Evolutionary conservation across 2,888 invertebrate genomes (phyloP).

Genomic region (Andrena hattorfiana): DNA sequence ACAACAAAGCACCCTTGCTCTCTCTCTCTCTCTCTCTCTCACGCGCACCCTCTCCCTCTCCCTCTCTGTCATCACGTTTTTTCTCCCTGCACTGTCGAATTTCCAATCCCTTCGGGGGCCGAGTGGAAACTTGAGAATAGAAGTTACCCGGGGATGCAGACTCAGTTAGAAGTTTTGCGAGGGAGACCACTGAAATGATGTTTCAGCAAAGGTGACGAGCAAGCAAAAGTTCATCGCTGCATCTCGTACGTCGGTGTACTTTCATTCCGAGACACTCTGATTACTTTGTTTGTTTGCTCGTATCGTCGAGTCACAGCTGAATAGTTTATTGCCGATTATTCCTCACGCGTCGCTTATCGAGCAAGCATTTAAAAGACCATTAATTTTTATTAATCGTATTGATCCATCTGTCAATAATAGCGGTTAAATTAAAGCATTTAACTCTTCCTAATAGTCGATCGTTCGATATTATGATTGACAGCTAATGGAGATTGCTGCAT

Average conservation of each 20-base stretch:
- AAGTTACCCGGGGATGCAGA: constrained; percentile 67
- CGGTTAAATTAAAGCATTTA: neutral
- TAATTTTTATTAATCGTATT: constrained; percentile 2
- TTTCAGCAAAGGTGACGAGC: constrained; percentile 62
- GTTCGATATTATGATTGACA: neutral
- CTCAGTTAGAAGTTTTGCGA: constrained; percentile 70
- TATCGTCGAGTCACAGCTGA: neutral
- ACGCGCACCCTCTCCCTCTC: constrained; percentile 6
- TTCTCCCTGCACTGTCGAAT: constrained; percentile 60
- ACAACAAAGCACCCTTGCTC: constrained; percentile 72
- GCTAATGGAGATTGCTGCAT: neutral
- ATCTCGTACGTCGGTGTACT: constrained; percentile 20
- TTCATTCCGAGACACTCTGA: neutral
- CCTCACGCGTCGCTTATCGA: neutral
- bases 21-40: constrained; percentile 11
- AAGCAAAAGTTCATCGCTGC: constrained; percentile 28
- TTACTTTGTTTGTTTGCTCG: constrained; percentile 20
- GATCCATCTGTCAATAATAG: neutral
- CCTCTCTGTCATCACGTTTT: constrained; percentile 42
- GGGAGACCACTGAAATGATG: constrained; percentile 57
- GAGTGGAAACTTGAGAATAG: constrained; percentile 68
- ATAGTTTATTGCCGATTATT: neutral
- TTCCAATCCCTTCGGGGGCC: constrained; percentile 65
- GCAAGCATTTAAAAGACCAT: neutral
- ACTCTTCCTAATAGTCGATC: neutral